Percentiles rank a stretch among this genome's conserved stretches.
These are phyloP conservation scores for Mionectes olivaceus DNA, from an alignment of 2,797 vertebrate genomes.

Conservation along the genomic window DNA sequence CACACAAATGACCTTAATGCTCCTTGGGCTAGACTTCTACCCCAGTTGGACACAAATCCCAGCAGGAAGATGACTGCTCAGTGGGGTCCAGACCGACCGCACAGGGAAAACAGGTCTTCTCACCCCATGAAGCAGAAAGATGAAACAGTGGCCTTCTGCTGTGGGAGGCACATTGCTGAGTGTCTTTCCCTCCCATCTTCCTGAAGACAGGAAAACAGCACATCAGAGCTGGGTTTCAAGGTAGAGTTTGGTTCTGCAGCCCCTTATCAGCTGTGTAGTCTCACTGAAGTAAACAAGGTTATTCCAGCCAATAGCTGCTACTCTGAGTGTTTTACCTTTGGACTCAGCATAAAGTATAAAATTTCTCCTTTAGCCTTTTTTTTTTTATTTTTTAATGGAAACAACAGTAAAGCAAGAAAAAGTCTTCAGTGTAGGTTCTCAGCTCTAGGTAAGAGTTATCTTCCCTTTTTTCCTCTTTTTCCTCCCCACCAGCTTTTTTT, in stretches of 20 bases:
- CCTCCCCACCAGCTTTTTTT: not conserved
- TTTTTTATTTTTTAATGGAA: not conserved
- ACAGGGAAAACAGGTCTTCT: not conserved
- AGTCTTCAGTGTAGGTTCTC: not conserved
- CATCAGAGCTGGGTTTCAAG: not conserved
- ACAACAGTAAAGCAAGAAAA: not conserved
- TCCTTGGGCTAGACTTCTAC: not conserved
- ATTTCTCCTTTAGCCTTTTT: not conserved
- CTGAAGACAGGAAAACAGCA: not conserved
- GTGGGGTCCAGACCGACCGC: not conserved
- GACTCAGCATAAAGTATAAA: not conserved
- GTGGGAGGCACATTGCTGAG: not conserved
- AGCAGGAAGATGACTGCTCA: not conserved
- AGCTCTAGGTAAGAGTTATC: not conserved
- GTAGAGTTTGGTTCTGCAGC: not conserved
- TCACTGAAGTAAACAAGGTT: not conserved
- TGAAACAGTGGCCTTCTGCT: not conserved
- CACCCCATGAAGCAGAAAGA: not conserved
- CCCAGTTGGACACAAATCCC: not conserved
- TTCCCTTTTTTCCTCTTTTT: not conserved
- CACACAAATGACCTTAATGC: not conserved
- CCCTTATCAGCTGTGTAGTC: not conserved
- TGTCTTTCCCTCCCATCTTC: not conserved
- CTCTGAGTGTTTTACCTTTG: not conserved
- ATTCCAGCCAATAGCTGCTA: not conserved